Percentiles rank a stretch among this genome's conserved stretches.
phyloP scores from a whole-genome alignment of 1,140 invertebrate genomes.

The Drosophila equinoxialis region DNA sequence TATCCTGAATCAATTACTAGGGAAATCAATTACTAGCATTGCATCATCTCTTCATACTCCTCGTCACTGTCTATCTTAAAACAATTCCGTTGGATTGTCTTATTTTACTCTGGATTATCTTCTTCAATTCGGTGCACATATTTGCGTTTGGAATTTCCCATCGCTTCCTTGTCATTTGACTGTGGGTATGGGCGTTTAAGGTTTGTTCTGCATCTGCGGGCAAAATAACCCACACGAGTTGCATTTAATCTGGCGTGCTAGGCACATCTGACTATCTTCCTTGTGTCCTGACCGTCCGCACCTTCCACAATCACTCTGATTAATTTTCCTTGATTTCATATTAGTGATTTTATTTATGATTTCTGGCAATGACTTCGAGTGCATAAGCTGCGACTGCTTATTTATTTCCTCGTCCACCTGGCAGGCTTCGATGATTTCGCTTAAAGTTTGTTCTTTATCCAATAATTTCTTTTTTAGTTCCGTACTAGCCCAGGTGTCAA shows the following conservation, averaged over 20 bases:
- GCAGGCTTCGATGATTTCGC: constrained; percentile 7
- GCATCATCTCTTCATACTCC: constrained; percentile 18
- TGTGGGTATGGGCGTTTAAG: constrained; percentile 3
- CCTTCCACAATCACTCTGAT: background rate
- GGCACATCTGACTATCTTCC: constrained; percentile 4
- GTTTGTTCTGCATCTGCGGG: constrained; percentile 1
- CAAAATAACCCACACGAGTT: constrained; percentile 9
- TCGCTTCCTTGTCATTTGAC: background rate
- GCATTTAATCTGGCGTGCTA: constrained; percentile 8
- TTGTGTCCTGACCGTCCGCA: constrained; percentile 7
- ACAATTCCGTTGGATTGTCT: constrained; percentile 2
- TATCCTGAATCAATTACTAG: constrained; percentile 25
- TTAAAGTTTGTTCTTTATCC: constrained; percentile 14
- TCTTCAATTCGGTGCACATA: background rate
- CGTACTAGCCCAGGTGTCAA: background rate
- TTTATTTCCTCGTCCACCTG: constrained; percentile 15
- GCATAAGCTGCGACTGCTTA: constrained; percentile 1
- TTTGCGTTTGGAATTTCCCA: background rate
- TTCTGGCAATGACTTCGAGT: background rate
- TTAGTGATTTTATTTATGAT: constrained; percentile 3
- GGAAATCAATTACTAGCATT: constrained; percentile 15
- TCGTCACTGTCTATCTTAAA: constrained; percentile 4
- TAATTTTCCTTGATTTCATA: background rate
- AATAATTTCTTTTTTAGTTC: constrained; percentile 20
- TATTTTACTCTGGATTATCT: background rate